Evolutionary conservation across 2,888 invertebrate genomes (phyloP).

Genomic region (Cosmorhoe ocellata): DNA sequence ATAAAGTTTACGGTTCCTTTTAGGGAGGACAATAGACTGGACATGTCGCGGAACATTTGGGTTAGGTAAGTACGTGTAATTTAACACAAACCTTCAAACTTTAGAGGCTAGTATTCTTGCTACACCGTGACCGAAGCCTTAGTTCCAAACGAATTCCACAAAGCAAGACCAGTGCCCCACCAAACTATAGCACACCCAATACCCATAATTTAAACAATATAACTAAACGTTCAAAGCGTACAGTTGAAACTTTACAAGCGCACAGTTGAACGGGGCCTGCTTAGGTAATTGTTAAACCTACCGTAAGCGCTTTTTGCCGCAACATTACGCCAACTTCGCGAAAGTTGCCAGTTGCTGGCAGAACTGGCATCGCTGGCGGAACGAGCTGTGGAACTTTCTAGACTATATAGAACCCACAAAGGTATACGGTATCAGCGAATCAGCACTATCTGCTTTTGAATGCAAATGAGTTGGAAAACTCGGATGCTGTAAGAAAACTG

Average conservation of each 20-base stretch:
- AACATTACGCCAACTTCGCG: slow-evolving; percentile 73
- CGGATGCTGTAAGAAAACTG: slow-evolving; percentile 74
- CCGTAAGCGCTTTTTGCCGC: slow-evolving; percentile 78
- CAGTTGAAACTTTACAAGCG: slow-evolving; percentile 60
- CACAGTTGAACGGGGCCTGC: slow-evolving; percentile 58
- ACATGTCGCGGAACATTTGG: too few species aligned
- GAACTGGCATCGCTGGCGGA: slow-evolving; percentile 62
- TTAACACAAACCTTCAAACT: too few species aligned
- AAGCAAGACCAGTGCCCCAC: neutral
- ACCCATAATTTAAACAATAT: slow-evolving; percentile 34
- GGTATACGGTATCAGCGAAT: slow-evolving; percentile 75
- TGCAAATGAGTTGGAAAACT: slow-evolving; percentile 82
- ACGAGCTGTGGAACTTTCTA: slow-evolving; percentile 57
- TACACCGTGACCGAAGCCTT: neutral
- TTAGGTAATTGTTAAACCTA: slow-evolving; percentile 81
- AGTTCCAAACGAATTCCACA: neutral
- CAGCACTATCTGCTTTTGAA: slow-evolving; percentile 80
- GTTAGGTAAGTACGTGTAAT: too few species aligned
- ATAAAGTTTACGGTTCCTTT: too few species aligned
- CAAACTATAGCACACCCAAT: slow-evolving; percentile 18
- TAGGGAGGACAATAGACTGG: too few species aligned
- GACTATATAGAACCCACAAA: slow-evolving; percentile 77
- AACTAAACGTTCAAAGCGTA: slow-evolving; percentile 50
- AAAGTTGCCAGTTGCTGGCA: slow-evolving; percentile 59
- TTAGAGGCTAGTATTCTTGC: too few species aligned